Evolutionary conservation across 2,888 invertebrate species (phyloP).

Genomic region (Drosophila imparisetae): DNA sequence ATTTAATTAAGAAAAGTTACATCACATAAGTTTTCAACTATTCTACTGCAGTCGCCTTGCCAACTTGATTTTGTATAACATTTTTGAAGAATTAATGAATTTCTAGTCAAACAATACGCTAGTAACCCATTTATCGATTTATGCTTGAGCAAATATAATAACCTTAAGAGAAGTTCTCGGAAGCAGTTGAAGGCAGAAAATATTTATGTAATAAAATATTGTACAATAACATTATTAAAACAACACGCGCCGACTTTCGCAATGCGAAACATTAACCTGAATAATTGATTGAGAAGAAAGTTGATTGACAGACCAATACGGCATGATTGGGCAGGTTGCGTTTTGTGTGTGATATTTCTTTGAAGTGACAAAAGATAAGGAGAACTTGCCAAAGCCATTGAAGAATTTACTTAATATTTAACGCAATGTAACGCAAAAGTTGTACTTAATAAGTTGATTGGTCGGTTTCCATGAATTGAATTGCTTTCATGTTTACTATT

Average conservation of each 20-base stretch:
- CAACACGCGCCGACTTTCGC: not conserved
- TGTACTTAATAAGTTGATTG: no score
- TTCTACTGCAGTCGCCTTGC: not conserved
- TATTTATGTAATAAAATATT: slow-evolving; percentile 7
- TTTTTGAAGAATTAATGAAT: not conserved
- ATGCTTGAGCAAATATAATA: not conserved
- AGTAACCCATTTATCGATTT: not conserved
- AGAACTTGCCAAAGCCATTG: not conserved
- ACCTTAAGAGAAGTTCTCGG: not conserved
- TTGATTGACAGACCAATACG: not conserved
- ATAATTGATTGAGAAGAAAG: slow-evolving; percentile 5
- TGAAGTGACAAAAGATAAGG: slow-evolving; percentile 19
- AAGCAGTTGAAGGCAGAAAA: not conserved
- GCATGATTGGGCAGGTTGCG: not conserved
- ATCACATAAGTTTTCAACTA: not conserved
- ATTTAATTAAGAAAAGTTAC: not conserved
- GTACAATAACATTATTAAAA: not conserved
- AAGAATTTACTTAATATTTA: not conserved
- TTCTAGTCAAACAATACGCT: not conserved
- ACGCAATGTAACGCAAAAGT: no score
- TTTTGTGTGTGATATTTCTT: not conserved
- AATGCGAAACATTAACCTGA: not conserved
- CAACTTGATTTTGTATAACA: not conserved
- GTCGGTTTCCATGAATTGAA: not conserved
- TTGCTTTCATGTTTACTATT: not conserved